These are phyloP conservation scores for Willisornis vidua DNA, from an alignment of 2,113 vertebrate species.

Conservation along the genomic window DNA sequence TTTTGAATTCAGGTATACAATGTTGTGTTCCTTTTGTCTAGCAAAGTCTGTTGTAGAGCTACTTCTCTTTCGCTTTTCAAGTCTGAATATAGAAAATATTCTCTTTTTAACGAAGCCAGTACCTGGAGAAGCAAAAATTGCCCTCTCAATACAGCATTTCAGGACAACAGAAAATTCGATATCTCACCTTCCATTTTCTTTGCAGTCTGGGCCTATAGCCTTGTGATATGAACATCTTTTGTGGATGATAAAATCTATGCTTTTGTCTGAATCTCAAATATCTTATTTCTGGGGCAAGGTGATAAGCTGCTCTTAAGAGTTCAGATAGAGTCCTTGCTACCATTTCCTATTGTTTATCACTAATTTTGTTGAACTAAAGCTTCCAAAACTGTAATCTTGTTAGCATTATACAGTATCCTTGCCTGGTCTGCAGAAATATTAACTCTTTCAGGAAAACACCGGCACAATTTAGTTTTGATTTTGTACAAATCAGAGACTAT, in stretches of 20 bases:
- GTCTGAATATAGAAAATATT: not conserved
- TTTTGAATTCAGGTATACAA: not conserved
- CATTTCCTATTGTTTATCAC: not conserved
- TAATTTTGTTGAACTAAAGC: not conserved
- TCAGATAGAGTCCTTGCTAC: not conserved
- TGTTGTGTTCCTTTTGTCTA: not conserved
- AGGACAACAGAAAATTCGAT: not conserved
- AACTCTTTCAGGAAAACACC: not conserved
- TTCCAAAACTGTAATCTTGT: not conserved
- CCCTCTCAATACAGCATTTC: not conserved
- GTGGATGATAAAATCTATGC: not conserved
- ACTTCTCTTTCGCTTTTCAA: not conserved
- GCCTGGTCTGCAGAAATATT: not conserved
- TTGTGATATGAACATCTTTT: not conserved
- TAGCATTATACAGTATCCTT: not conserved
- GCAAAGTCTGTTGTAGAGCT: not conserved
- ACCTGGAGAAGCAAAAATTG: not conserved
- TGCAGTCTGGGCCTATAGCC: not conserved
- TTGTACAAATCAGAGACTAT: not conserved
- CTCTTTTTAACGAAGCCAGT: not conserved
- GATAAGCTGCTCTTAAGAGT: not conserved
- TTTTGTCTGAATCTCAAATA: not conserved
- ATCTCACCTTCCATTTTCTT: not conserved
- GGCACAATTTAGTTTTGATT: not conserved
- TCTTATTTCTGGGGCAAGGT: not conserved